Evolutionary conservation across 2,888 invertebrate genomes (phyloP).

Genomic region (Synergus laeviventris): DNA sequence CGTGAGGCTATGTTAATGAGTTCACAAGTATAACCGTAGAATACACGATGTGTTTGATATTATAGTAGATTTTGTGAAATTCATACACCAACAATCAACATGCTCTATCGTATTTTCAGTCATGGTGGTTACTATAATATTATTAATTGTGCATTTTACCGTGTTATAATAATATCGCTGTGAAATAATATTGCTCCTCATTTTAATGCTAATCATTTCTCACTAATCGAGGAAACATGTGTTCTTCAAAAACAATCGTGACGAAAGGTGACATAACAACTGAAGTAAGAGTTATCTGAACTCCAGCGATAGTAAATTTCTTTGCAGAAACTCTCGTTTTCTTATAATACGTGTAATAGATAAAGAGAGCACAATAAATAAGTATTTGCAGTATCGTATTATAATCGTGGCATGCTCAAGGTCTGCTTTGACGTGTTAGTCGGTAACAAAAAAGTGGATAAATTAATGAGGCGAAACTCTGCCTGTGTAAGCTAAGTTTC

Average conservation of each 20-base stretch:
- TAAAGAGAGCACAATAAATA: slow-evolving; percentile 22
- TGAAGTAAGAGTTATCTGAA: slow-evolving; percentile 15
- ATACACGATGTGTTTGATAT: not conserved
- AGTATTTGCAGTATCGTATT: slow-evolving; percentile 30
- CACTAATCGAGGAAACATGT: not conserved
- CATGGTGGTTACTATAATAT: not conserved
- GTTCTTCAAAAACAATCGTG: not conserved
- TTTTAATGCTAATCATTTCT: not conserved
- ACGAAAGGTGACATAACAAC: slow-evolving; percentile 11
- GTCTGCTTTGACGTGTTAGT: slow-evolving; percentile 38
- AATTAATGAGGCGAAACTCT: slow-evolving; percentile 29
- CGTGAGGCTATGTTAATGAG: not conserved
- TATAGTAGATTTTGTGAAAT: not conserved
- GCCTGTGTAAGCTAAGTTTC: not conserved
- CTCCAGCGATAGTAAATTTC: slow-evolving; percentile 10
- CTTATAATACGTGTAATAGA: slow-evolving; percentile 16
- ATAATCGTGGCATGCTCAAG: slow-evolving; percentile 36
- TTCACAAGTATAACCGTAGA: not conserved
- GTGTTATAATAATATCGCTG: too few relatives aligned
- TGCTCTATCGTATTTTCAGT: not conserved
- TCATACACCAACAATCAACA: not conserved
- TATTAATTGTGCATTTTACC: not conserved
- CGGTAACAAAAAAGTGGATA: slow-evolving; percentile 37
- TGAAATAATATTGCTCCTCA: not conserved
- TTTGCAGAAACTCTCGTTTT: slow-evolving; percentile 2